phyloP scores from a whole-genome alignment of 2,113 vertebrate species.

The Colius striatus region DNA sequence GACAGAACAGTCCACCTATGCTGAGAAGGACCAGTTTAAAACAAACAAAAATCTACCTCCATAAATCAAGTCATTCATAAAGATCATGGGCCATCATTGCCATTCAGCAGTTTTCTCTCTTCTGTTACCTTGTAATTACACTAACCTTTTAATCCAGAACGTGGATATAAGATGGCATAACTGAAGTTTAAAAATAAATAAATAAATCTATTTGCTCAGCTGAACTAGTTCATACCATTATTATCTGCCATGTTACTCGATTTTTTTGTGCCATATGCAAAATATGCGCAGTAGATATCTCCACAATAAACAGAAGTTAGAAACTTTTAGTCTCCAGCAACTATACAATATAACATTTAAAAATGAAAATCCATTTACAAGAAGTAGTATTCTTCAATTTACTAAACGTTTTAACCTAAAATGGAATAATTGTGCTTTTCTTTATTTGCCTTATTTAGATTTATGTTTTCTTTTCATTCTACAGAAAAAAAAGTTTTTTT shows the following conservation, averaged over 20 bases:
- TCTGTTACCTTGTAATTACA: neutral
- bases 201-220: accelerated
- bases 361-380: neutral
- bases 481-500: neutral
- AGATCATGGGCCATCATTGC: neutral
- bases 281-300: neutral
- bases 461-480: neutral
- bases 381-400: neutral
- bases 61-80: neutral
- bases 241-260: neutral
- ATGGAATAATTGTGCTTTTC: neutral
- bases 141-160: neutral
- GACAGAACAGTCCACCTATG: neutral
- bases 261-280: neutral
- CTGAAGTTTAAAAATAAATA: neutral
- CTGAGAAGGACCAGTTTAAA: neutral
- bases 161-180: accelerated
- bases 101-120: neutral
- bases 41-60: neutral
- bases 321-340: neutral
- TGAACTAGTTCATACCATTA: neutral
- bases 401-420: neutral
- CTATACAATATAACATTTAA: neutral
- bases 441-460: neutral
- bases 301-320: neutral